A percentile compares a stretch with the other conserved stretches of the same genome.
phyloP scores from a whole-genome alignment of 2,888 invertebrate genomes.

The Hecatera dysodea region DNA sequence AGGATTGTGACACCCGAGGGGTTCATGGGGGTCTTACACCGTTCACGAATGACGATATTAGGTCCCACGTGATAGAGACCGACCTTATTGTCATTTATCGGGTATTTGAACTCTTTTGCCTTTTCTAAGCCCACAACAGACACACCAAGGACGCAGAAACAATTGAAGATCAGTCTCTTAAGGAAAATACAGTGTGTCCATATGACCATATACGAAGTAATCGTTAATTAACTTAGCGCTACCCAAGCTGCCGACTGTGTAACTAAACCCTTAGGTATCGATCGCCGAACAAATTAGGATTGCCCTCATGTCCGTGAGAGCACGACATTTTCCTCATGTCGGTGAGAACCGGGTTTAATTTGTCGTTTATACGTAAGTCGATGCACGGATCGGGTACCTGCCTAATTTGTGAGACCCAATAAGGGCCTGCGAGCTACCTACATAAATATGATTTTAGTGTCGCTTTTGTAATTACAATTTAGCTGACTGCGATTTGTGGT shows the following conservation, averaged over 20 bases:
- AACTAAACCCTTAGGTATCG: conserved; percentile 53
- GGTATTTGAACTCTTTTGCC: not conserved
- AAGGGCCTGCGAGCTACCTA: conserved; percentile 32
- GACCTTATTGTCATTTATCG: conserved; percentile 20
- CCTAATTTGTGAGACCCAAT: conserved; percentile 67
- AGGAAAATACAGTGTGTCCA: not conserved
- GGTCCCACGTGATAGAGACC: conserved; percentile 2
- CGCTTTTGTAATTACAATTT: conserved; percentile 50
- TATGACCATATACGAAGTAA: conserved; percentile 5
- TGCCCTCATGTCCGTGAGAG: conserved; percentile 81
- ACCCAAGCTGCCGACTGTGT: conserved; percentile 41
- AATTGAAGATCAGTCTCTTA: not conserved
- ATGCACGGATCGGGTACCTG: conserved; percentile 55
- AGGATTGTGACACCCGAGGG: conserved; percentile 21
- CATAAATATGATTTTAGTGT: conserved; percentile 62
- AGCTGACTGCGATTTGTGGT: conserved; percentile 43
- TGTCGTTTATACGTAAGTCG: conserved; percentile 58
- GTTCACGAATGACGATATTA: conserved; percentile 18
- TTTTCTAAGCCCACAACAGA: not conserved
- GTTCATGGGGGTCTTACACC: not conserved
- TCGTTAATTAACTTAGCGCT: conserved; percentile 46
- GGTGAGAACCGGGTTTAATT: conserved; percentile 77
- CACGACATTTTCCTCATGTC: conserved; percentile 75
- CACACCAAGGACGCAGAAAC: not conserved
- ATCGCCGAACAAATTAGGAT: conserved; percentile 75